Conservation (phyloP, 2,888 invertebrate genomes). For the Conistra vaccinii region DNA sequence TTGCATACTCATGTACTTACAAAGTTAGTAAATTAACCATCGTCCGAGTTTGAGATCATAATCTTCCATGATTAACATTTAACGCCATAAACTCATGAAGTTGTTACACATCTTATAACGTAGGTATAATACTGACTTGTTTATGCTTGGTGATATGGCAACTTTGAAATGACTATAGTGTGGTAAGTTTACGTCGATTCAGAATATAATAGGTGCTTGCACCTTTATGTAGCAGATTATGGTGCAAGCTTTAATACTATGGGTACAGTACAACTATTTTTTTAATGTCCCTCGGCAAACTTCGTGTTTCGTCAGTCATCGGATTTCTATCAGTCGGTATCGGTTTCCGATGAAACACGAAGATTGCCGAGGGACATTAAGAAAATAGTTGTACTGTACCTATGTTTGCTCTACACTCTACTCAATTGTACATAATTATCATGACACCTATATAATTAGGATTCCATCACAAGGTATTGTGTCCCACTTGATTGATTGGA, state of each 20-base stretch:
- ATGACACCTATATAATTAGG: neutral
- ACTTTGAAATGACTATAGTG: conserved; percentile 34
- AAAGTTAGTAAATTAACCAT: conserved; percentile 62
- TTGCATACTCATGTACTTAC: conserved; percentile 56
- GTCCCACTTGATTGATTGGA: conserved; percentile 30
- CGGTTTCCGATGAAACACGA: too few relatives aligned
- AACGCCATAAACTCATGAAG: conserved; percentile 45
- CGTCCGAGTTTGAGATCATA: conserved; percentile 53
- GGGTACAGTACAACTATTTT: too few relatives aligned
- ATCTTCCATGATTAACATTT: conserved; percentile 62
- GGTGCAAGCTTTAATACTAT: neutral
- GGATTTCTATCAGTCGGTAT: too few relatives aligned
- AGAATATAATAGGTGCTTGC: conserved; percentile 16
- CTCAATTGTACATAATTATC: neutral
- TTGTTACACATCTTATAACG: conserved; percentile 19
- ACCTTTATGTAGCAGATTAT: conserved; percentile 11
- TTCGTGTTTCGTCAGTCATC: too few relatives aligned
- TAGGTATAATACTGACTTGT: conserved; percentile 39
- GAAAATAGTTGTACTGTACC: too few relatives aligned
- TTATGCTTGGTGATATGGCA: conserved; percentile 33
- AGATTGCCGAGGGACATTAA: too few relatives aligned
- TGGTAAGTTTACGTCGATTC: conserved; percentile 27
- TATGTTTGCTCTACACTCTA: conserved; percentile 6
- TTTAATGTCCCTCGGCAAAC: too few relatives aligned
- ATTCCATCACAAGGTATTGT: conserved; percentile 14